These are phyloP conservation scores for Agonopterix heracliana DNA, from an alignment of 2,888 invertebrate species.

Conservation along the genomic window DNA sequence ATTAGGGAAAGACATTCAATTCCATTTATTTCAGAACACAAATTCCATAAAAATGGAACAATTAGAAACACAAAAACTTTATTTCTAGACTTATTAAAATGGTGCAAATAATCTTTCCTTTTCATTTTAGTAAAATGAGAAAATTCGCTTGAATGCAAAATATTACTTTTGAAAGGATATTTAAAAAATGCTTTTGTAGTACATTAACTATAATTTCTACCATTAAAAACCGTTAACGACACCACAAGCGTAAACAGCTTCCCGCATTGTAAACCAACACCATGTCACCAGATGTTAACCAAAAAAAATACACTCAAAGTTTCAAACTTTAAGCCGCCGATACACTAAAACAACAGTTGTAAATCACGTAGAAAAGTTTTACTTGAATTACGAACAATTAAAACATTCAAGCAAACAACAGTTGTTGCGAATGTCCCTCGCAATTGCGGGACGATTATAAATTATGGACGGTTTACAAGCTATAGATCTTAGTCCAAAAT, in stretches of 20 bases:
- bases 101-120: no score
- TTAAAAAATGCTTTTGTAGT: not conserved
- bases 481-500: constrained; percentile 72
- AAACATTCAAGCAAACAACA: constrained; percentile 72
- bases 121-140: no score
- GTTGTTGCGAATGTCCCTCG: constrained; percentile 71
- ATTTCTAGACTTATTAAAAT: no score
- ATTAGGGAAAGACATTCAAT: no score
- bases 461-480: constrained; percentile 67
- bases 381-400: constrained; percentile 72
- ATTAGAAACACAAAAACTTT: no score
- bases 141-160: no score
- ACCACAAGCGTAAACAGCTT: constrained; percentile 45
- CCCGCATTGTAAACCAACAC: constrained; percentile 16
- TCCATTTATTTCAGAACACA: no score
- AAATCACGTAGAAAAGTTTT: constrained; percentile 68
- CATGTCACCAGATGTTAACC: constrained; percentile 6
- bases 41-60: no score
- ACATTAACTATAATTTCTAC: constrained; percentile 28
- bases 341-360: constrained; percentile 58
- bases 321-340: constrained; percentile 35
- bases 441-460: constrained; percentile 71
- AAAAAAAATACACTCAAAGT: constrained; percentile 1
- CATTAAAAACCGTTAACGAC: constrained; percentile 42
- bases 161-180: no score